phyloP scores from a whole-genome alignment of 2,113 vertebrate species.

The Phoenicopterus ruber region DNA sequence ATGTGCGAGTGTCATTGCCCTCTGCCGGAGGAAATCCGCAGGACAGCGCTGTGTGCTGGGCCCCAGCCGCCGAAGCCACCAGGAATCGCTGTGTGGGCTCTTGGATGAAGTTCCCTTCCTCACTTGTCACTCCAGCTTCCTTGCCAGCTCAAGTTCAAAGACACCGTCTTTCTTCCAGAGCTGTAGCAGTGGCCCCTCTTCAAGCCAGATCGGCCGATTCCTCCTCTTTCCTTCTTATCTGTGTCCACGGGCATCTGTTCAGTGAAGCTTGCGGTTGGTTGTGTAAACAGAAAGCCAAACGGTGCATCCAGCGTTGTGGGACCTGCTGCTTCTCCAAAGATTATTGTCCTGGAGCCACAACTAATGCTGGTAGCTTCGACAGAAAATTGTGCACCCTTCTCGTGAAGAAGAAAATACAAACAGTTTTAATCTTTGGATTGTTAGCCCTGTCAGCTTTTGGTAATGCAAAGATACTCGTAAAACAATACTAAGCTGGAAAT shows the following conservation, averaged over 20 bases:
- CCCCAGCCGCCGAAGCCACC: background rate
- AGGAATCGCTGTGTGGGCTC: background rate
- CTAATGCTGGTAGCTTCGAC: background rate
- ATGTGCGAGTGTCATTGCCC: background rate
- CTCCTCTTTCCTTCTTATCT: background rate
- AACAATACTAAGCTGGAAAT: background rate
- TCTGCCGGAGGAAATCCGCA: background rate
- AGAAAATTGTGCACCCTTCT: background rate
- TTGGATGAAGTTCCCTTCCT: background rate
- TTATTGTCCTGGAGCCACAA: background rate
- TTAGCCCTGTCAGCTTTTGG: background rate
- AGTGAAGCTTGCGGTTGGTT: background rate
- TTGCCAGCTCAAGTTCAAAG: background rate
- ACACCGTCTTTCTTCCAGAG: background rate
- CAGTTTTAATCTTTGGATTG: background rate
- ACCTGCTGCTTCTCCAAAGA: background rate
- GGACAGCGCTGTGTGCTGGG: background rate
- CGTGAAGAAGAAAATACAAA: background rate
- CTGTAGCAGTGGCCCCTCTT: background rate
- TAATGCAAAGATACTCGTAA: background rate
- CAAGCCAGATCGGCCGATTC: background rate
- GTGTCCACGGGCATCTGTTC: background rate
- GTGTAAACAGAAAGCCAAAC: background rate
- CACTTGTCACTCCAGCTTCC: background rate
- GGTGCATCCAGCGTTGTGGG: fast-evolving